These are phyloP conservation scores for Deilephila elpenor DNA, from an alignment of 2,888 invertebrate species.

Conservation along the genomic window DNA sequence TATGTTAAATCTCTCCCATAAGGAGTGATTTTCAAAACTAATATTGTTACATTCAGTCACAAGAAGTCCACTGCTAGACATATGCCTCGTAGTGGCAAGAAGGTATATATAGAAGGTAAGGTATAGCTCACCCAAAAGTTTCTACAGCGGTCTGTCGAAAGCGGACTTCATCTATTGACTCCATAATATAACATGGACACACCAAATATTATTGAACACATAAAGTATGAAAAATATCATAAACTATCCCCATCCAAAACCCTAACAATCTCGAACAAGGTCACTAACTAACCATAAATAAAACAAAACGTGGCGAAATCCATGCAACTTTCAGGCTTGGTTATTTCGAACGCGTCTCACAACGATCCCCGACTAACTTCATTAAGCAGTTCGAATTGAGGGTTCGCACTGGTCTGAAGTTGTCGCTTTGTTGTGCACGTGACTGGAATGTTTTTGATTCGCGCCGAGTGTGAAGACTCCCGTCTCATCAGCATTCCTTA, in stretches of 20 bases:
- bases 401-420: constrained; percentile 50
- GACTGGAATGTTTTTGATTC: constrained; percentile 54
- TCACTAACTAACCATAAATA: constrained; percentile 19
- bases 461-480: constrained; percentile 45
- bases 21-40: too few species aligned
- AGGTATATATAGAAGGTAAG: too few species aligned
- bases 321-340: constrained; percentile 35
- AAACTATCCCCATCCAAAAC: not conserved
- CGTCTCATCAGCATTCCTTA: constrained; percentile 39
- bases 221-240: not conserved
- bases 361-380: constrained; percentile 54
- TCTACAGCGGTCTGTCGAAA: too few species aligned
- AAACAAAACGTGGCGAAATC: constrained; percentile 32
- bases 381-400: constrained; percentile 56
- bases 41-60: too few species aligned
- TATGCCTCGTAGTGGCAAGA: too few species aligned
- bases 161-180: too few species aligned
- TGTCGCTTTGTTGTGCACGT: constrained; percentile 55
- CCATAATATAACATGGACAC: too few species aligned
- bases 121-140: too few species aligned
- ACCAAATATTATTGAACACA: not conserved
- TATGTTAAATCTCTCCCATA: too few species aligned
- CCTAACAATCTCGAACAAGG: not conserved
- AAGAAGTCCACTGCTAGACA: too few species aligned
- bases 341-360: constrained; percentile 41